A percentile compares a stretch with the other conserved stretches of the same genome.
Evolutionary conservation across 2,888 invertebrate species (phyloP).

Genomic region (Caprella mutica): DNA sequence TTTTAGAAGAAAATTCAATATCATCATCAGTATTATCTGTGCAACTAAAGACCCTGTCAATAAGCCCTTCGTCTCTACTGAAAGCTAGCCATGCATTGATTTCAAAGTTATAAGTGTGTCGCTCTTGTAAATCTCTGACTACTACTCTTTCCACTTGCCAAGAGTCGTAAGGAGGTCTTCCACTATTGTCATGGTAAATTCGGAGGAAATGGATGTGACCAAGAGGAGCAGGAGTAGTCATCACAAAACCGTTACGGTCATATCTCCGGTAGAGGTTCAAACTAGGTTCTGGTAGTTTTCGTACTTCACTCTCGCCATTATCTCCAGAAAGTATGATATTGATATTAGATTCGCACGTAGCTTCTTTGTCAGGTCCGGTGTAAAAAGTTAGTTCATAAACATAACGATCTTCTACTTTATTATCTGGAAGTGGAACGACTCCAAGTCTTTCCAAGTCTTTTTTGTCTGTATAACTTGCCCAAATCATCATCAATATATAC

Average conservation of each 20-base stretch:
- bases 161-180: conserved; percentile 39
- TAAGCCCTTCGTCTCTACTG: conserved; percentile 44
- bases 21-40: conserved; percentile 39
- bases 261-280: conserved; percentile 16
- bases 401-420: conserved; percentile 37
- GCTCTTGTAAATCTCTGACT: conserved; percentile 43
- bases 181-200: conserved; percentile 47
- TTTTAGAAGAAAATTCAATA: conserved; percentile 40
- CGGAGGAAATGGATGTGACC: conserved; percentile 43
- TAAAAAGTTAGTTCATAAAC: conserved; percentile 28
- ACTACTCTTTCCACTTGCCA: conserved; percentile 43
- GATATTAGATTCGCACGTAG: conserved; percentile 19
- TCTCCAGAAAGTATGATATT: conserved; percentile 38
- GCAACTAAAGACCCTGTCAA: conserved; percentile 44
- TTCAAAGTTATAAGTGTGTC: conserved; percentile 40
- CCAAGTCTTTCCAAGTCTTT: conserved; percentile 23
- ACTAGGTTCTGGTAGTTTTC: conserved; percentile 34
- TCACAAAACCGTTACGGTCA: conserved; percentile 26
- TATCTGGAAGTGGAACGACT: conserved; percentile 36
- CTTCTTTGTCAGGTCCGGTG: conserved; percentile 25
- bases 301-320: conserved; percentile 37
- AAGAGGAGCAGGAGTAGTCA: conserved; percentile 38
- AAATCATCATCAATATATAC: conserved; percentile 41
- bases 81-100: conserved; percentile 43
- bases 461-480: conserved; percentile 38